phyloP scores from a whole-genome alignment of 2,797 vertebrate genomes.

The Percopsis omiscomaycus region DNA sequence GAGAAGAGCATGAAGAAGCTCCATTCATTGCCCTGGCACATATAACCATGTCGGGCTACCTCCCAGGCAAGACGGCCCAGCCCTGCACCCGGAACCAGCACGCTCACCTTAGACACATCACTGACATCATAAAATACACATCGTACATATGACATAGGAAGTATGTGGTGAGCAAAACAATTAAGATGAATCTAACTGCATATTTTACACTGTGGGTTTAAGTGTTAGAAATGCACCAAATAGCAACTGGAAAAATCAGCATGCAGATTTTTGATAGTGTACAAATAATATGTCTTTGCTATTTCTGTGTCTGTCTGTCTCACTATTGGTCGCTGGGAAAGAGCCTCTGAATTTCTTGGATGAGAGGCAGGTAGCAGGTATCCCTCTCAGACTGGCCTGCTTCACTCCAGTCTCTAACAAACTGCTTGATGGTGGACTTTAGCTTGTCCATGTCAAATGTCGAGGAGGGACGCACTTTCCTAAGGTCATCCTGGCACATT shows the following conservation, averaged over 20 bases:
- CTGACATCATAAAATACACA: slow-evolving; percentile 68
- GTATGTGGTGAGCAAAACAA: slow-evolving; percentile 37
- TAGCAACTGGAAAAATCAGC: too few species aligned
- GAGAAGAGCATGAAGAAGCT: slow-evolving; percentile 99
- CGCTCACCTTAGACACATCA: slow-evolving; percentile 92
- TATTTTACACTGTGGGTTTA: too few species aligned
- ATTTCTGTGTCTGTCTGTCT: slow-evolving; percentile 34
- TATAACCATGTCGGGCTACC: slow-evolving; percentile 93
- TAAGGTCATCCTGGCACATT: slow-evolving; percentile 64
- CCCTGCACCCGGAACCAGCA: slow-evolving; percentile 96
- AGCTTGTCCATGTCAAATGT: slow-evolving; percentile 99
- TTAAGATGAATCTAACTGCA: slow-evolving; percentile 4
- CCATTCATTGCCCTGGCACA: slow-evolving; percentile 98
- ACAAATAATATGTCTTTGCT: slow-evolving; percentile 1
- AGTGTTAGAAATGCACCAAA: too few species aligned
- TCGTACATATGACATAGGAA: slow-evolving; percentile 66
- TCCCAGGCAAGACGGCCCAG: slow-evolving; percentile 98
- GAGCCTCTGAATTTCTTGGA: slow-evolving; percentile 90
- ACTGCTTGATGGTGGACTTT: slow-evolving; percentile 98
- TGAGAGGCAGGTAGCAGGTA: slow-evolving; percentile 92
- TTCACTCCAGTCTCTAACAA: slow-evolving; percentile 98
- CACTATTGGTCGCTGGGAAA: slow-evolving; percentile 94
- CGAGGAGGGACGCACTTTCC: slow-evolving; percentile 84
- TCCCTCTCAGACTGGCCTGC: slow-evolving; percentile 90
- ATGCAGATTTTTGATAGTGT: background rate